A percentile compares a stretch with the other conserved stretches of the same genome.
These are phyloP conservation scores for Syrphus vitripennis DNA, from an alignment of 2,888 invertebrate species.

Conservation along the genomic window DNA sequence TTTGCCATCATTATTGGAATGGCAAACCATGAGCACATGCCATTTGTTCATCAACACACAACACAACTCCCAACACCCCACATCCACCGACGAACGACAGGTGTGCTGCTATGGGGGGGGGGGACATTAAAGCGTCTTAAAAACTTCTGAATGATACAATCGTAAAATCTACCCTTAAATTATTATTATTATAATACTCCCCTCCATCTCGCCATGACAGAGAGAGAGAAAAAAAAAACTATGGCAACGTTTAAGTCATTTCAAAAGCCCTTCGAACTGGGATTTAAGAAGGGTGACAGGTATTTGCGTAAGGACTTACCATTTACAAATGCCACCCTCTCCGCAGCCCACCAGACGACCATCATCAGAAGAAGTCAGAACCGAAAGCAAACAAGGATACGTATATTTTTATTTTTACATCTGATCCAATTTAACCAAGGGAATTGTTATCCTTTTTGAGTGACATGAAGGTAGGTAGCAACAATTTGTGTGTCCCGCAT, in stretches of 20 bases:
- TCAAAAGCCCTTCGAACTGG: slow-evolving; percentile 4
- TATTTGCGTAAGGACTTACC: slow-evolving; percentile 23
- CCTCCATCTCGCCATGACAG: neutral
- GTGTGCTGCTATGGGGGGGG: too few relatives aligned
- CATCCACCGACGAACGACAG: slow-evolving; percentile 4
- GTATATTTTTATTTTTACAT: neutral
- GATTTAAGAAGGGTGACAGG: slow-evolving; percentile 42
- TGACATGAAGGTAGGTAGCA: slow-evolving; percentile 12
- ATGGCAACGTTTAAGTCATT: slow-evolving; percentile 49
- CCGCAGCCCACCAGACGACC: neutral
- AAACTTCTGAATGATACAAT: slow-evolving; percentile 26
- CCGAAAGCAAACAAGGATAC: neutral
- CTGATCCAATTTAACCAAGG: slow-evolving; percentile 34
- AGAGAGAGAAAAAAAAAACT: neutral
- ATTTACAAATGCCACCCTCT: slow-evolving; percentile 23
- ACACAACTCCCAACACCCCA: neutral
- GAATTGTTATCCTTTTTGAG: slow-evolving; percentile 48
- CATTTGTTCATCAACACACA: slow-evolving; percentile 31
- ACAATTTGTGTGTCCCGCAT: neutral
- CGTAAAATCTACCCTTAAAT: slow-evolving; percentile 21
- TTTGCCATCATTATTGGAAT: slow-evolving; percentile 38
- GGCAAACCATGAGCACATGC: slow-evolving; percentile 51
- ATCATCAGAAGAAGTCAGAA: neutral
- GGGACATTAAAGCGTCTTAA: slow-evolving; percentile 43
- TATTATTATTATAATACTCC: neutral